These are phyloP conservation scores for Brachypteracias leptosomus DNA, from an alignment of 2,113 vertebrate genomes.

Conservation along the genomic window DNA sequence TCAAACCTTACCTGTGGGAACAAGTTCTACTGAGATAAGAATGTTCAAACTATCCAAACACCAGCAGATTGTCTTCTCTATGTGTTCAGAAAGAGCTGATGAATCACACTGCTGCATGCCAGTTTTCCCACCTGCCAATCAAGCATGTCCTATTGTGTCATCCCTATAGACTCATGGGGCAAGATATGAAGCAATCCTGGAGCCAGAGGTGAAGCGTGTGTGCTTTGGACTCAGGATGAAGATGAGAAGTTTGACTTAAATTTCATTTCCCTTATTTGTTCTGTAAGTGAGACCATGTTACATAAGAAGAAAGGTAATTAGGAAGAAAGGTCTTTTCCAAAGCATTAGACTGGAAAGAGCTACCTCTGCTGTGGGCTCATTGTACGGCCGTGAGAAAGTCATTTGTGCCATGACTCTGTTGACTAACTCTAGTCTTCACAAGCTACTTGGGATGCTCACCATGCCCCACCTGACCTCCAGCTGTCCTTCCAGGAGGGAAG, in stretches of 20 bases:
- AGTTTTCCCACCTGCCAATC: conserved; percentile 22
- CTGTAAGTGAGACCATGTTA: not conserved
- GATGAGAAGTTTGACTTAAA: not conserved
- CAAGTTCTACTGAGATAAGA: conserved; percentile 52
- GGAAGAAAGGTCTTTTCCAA: not conserved
- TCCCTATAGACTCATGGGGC: not conserved
- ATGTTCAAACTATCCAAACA: conserved; percentile 27
- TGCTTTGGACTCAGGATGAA: not conserved
- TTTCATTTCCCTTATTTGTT: not conserved
- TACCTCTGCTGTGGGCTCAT: not conserved
- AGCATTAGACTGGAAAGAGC: not conserved
- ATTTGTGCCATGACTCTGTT: not conserved
- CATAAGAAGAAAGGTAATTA: not conserved
- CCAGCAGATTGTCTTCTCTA: conserved; percentile 23
- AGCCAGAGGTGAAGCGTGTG: not conserved
- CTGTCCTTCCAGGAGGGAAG: not conserved
- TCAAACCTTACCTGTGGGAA: conserved; percentile 49
- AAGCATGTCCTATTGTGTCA: not conserved
- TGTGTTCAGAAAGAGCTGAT: not conserved
- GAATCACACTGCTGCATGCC: conserved; percentile 7
- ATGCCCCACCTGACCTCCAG: not conserved
- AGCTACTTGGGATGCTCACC: not conserved
- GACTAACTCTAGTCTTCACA: not conserved
- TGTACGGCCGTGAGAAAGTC: not conserved
- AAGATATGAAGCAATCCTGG: not conserved